Percentiles rank a stretch among this genome's conserved stretches.
Evolutionary conservation across 2,888 invertebrate genomes (phyloP).

Genomic region (Drosophila limbata): DNA sequence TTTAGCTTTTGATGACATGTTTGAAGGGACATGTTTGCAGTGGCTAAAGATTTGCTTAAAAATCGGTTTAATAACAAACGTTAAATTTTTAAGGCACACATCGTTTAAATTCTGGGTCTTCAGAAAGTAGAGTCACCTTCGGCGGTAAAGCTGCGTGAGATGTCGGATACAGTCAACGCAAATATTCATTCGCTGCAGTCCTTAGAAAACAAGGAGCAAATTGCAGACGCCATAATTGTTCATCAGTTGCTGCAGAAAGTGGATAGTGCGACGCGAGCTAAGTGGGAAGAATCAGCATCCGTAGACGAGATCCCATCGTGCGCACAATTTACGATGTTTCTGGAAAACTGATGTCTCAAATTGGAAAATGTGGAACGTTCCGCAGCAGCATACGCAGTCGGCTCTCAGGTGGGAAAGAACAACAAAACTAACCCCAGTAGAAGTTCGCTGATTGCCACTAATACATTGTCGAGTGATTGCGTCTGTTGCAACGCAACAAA

Average conservation of each 20-base stretch:
- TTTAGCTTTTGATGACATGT: neutral
- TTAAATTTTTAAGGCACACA: neutral
- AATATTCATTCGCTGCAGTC: neutral
- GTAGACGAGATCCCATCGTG: neutral
- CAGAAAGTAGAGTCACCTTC: neutral
- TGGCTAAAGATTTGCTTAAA: neutral
- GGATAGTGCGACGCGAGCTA: neutral
- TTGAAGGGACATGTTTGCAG: neutral
- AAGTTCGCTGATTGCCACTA: neutral
- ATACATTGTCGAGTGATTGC: neutral
- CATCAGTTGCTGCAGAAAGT: neutral
- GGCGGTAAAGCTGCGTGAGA: neutral
- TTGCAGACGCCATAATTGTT: neutral
- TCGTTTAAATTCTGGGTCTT: neutral
- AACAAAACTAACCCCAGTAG: neutral
- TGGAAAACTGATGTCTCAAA: neutral
- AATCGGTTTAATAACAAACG: neutral
- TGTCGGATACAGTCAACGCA: neutral
- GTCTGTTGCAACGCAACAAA: neutral
- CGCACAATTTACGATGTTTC: neutral
- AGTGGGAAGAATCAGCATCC: neutral
- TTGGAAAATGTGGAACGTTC: slow-evolving; percentile 1
- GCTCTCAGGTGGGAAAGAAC: neutral
- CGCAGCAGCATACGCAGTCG: neutral
- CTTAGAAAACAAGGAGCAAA: slow-evolving; percentile 3